A percentile compares a stretch with the other conserved stretches of the same genome.
Conservation (phyloP, 2,113 vertebrate species). For the Melanerpes aurifrons region DNA sequence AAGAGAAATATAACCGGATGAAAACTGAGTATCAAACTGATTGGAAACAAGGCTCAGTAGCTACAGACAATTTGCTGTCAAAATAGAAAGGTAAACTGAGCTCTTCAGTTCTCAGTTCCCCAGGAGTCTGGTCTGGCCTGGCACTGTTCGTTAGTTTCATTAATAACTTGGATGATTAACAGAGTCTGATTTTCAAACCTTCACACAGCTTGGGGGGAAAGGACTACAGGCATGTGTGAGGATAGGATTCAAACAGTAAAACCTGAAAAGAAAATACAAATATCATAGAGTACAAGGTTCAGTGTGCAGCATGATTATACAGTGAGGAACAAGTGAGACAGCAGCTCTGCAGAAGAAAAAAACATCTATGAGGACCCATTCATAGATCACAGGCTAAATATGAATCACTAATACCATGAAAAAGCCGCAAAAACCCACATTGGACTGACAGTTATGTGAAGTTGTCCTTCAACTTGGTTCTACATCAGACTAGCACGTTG, state of each 20-base stretch:
- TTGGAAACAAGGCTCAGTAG: not conserved
- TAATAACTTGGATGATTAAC: not conserved
- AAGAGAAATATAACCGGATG: not conserved
- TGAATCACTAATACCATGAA: not conserved
- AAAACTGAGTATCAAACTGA: not conserved
- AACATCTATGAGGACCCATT: not conserved
- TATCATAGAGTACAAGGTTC: not conserved
- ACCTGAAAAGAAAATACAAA: not conserved
- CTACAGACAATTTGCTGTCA: conserved; percentile 4
- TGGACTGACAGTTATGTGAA: not conserved
- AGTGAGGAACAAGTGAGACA: not conserved
- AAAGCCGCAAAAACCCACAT: not conserved
- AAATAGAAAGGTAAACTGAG: not conserved
- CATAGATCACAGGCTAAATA: not conserved
- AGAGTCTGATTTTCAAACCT: not conserved
- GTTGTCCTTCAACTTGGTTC: not conserved
- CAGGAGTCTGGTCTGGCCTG: not conserved
- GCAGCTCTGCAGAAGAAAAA: not conserved
- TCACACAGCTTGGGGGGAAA: not conserved
- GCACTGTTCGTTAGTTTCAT: not conserved
- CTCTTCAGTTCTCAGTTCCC: not conserved
- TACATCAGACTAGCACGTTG: not conserved
- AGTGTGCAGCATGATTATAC: not conserved
- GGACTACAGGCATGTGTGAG: not conserved
- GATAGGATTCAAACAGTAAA: not conserved